Base-by-base conservation (phyloP, 2,888 invertebrate genomes). In the Synergus gifuensis region DNA sequence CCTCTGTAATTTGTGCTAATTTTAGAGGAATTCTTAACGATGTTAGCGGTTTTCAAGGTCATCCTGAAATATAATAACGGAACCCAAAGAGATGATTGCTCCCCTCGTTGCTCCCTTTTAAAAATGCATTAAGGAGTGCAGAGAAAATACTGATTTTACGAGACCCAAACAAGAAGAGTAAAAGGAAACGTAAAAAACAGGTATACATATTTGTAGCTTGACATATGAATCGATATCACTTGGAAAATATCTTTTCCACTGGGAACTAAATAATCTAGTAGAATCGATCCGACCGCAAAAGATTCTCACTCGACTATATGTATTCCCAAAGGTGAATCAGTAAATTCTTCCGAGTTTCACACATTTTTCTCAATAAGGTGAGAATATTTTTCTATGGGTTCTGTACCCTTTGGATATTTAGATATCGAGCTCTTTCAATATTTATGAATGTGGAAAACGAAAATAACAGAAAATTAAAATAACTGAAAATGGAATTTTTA, bases 61-160 rank as follows among this genome's bases (percentile, higher is more conserved):
- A 73, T 54, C 40, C n/a, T 36, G 54, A 54, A 73, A 73, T 54
- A 54, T 54, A 36, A 36, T 73, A 73, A 73, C 54, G 54, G 73
- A 54, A 73, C 36, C 22, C 22, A 9, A 12, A 54, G 4, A 73
- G 28, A 49, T 36, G 16, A 54, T 54, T 73, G 9, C 4, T 54
- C 36, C 36, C 28, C 36, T 54, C 36, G 36, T 54, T 73, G 9
- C 4, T 54, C 36, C 36, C 28, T 49, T 54, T 54, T 69, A 69
- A 36, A 9, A 28, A 4, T 12, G 28, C 22, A 22, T 49, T 28
- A 14, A n/a, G 4, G 22, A 67, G 1, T n/a, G 0, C 4, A 64
- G 40, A 42, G 4, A 62, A 66, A 42, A 44, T 18, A 42, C 9
- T 3, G 18, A 66, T 42, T 63, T 63, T 63, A 44, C 18, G 66